Base-by-base conservation (phyloP, 2,797 vertebrate genomes). In the Leptoclinus maculatus region DNA sequence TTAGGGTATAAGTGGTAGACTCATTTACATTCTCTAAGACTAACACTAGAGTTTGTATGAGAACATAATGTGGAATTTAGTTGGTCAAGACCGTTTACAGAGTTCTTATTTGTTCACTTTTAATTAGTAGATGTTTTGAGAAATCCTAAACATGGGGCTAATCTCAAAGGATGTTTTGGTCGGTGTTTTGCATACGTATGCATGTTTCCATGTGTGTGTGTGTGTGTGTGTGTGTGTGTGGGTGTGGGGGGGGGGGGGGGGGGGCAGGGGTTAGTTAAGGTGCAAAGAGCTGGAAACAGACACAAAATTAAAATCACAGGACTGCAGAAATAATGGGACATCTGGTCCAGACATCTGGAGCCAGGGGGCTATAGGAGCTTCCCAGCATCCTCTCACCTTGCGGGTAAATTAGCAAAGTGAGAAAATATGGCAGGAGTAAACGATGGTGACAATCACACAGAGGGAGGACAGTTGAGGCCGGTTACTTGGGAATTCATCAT, bases 271-370 rank as follows among this genome's bases (percentile, higher is more conserved):
- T 86, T 83, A 83, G 84, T 72, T 74, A 88, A 87, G 89, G 87
- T 86, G 84, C 78, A 87, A 86, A 89, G 84, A 85, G 87, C 82
- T 89, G 91, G 82, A 90, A 90, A 91, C 73, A 71, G 83, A 91
- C 89, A 90, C 82, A 92, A 91, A 93, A 57, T 54, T 83, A 87
- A 90, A 91, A 90, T 91, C 88, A 85, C 83, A 88, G 86, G 90
- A 85, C 86, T 91, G 83, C 92, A 92, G 87, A 91, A 93, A 95
- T 94, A 93, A 95, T 92, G 90, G 91, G 93, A 92, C 95, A 96
- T 95, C 94, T 96, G 95, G 93, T 94, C 78, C 81, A 87, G 92
- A 92, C 95, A 96, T 94, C 95, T 95, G 94, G 93, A 95, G 92
- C 90, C 88, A 93, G 89, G 92, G 90, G 90, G 93, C 93, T 93